Evolutionary conservation across 2,113 vertebrate species (phyloP), one percentile per base, ranked within the genome.

Genomic region (Cercocebus atys): DNA sequence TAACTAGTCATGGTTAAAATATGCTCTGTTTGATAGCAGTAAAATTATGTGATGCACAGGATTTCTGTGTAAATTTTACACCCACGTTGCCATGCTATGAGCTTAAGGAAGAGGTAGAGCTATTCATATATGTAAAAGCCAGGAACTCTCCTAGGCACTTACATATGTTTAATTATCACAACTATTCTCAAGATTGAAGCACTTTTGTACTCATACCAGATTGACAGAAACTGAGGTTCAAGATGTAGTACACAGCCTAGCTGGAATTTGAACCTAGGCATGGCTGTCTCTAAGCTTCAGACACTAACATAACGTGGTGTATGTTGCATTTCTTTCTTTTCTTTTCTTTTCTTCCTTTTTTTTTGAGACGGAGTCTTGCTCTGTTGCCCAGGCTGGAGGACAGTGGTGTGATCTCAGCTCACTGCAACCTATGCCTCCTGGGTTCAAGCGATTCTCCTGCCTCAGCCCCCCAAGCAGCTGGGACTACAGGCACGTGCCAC

Each of bases 161-260:
- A 40, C 16, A 25, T 4, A 25, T 7, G 73, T 4, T 43, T 43
- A 45, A 18, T 57, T 57, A 70, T 52, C 38, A 50, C 43, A 32
- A 40, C n/a, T 27, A 4, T 40, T 86, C 38, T 73, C 6, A 4
- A 47, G 85, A 8, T 47, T 5, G n/a, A 25, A 32, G 52, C 6
- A 2, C n/a, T 57, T 20, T 17, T 2, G 13, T 22, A 23, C 82
- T 59, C 6, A 16, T 8, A 43, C 64, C 22, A 35, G 18, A 30
- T 47, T 3, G 17, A 30, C 38, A 14, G 10, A 61, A 20, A 7
- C 1, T 25, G 20, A 50, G 14, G 27, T 11, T 66, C 22, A 1
- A 9, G 6, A 22, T 16, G 22, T 20, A 0, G 0, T 1, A 1
- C 12, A 2, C 0, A 1, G 6, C 3, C 6, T 3, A 9, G 3